Percentiles rank a stretch among this genome's conserved stretches.
phyloP scores from a whole-genome alignment of 2,797 vertebrate species.

The Podarcis siculus region DNA sequence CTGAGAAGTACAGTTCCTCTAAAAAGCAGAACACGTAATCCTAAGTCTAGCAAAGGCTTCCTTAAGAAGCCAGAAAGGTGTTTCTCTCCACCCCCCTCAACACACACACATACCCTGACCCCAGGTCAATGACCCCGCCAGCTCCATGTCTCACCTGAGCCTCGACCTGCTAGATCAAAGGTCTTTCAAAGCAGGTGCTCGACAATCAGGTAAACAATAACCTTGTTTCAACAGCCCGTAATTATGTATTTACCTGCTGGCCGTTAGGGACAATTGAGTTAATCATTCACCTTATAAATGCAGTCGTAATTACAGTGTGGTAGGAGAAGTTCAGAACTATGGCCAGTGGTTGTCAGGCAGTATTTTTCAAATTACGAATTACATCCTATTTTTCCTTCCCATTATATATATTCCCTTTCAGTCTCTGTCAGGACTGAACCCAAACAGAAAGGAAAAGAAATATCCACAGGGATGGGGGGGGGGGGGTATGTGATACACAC shows the following conservation, averaged over 20 bases:
- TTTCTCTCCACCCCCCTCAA: background rate
- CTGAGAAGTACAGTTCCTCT: background rate
- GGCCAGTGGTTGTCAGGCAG: constrained; percentile 53
- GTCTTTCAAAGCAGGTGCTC: constrained; percentile 55
- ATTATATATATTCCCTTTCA: background rate
- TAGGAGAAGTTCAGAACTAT: constrained; percentile 62
- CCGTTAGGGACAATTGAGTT: constrained; percentile 74
- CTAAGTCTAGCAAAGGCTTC: background rate
- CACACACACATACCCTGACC: constrained; percentile 8
- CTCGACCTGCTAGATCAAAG: constrained; percentile 46
- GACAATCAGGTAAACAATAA: constrained; percentile 44
- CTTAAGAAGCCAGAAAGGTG: background rate
- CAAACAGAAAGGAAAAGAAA: no score
- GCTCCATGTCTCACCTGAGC: constrained; percentile 46
- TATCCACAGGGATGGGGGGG: no score
- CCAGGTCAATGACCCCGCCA: constrained; percentile 55
- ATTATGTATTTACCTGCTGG: constrained; percentile 70
- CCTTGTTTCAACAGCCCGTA: constrained; percentile 54
- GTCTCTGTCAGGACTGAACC: no score
- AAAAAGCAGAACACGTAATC: background rate
- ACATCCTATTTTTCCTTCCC: constrained; percentile 47
- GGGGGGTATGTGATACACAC: no score
- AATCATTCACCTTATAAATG: constrained; percentile 76
- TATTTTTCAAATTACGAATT: constrained; percentile 50
- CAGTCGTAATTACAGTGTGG: constrained; percentile 64